These are phyloP conservation scores for Zosterops hypoxanthus DNA, from an alignment of 2,113 vertebrate genomes.

Conservation along the genomic window DNA sequence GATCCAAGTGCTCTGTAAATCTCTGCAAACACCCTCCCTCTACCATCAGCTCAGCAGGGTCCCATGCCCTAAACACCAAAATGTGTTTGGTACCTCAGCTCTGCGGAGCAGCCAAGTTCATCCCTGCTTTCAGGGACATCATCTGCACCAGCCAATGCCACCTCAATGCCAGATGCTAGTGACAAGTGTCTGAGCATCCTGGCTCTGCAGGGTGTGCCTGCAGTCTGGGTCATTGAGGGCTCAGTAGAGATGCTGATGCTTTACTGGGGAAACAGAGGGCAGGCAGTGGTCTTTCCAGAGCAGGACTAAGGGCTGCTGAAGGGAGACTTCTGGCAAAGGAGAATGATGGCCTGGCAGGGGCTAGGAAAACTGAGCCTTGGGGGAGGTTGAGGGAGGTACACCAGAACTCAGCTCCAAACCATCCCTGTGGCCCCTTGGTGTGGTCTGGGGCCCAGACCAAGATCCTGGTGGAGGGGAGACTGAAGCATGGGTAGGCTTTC, in stretches of 20 bases:
- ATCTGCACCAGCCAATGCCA: not conserved
- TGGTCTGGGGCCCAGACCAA: not conserved
- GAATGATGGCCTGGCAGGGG: not conserved
- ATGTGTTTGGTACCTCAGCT: not conserved
- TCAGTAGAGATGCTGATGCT: not conserved
- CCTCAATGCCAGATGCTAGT: not conserved
- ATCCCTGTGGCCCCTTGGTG: rapidly evolving
- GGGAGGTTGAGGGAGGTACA: not conserved
- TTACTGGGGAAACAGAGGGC: not conserved
- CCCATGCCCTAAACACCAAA: not conserved
- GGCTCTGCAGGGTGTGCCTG: not conserved
- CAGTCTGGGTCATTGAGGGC: not conserved
- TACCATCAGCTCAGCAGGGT: not conserved
- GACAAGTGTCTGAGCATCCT: not conserved
- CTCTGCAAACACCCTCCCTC: not conserved
- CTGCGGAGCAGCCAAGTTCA: not conserved
- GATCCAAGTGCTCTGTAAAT: not conserved
- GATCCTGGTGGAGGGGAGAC: not conserved
- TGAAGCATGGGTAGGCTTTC: not conserved
- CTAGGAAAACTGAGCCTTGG: not conserved
- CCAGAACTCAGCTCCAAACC: not conserved
- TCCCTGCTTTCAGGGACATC: not conserved
- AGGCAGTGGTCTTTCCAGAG: not conserved
- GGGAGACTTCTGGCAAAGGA: rapidly evolving
- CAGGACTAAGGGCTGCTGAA: not conserved